Evolutionary conservation across 2,113 vertebrate genomes (phyloP).

Genomic region (Indri indri): DNA sequence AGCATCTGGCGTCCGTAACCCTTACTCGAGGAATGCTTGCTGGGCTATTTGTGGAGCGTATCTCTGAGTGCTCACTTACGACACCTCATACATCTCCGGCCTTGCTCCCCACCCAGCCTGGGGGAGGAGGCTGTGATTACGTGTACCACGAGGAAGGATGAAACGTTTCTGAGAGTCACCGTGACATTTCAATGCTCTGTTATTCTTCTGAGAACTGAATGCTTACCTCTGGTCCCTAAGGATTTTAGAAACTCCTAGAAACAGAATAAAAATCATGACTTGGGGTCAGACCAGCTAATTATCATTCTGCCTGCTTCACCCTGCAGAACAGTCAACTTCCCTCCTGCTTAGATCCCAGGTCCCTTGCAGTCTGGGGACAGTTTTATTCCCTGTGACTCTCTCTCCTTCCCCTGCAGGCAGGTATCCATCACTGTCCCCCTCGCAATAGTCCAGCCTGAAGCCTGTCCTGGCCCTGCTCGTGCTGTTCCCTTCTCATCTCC

Average conservation of each 20-base stretch:
- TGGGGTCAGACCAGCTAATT: not conserved
- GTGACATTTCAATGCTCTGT: constrained; percentile 20
- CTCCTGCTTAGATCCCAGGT: not conserved
- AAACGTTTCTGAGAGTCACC: not conserved
- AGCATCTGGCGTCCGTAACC: constrained; percentile 51
- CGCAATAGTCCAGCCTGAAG: fast-evolving
- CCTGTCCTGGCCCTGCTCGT: not conserved
- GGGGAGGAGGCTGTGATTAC: not conserved
- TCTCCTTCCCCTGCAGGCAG: not conserved
- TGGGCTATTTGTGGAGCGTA: constrained; percentile 43
- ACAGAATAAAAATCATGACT: not conserved
- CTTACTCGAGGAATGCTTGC: constrained; percentile 16
- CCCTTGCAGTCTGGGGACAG: not conserved
- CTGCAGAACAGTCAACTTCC: not conserved
- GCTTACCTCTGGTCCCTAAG: not conserved
- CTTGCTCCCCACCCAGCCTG: not conserved
- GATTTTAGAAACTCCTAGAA: constrained; percentile 47
- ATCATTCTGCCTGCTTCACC: not conserved
- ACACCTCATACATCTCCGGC: constrained; percentile 28
- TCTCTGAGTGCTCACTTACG: constrained; percentile 51
- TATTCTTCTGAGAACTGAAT: constrained; percentile 5
- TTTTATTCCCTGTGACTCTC: not conserved
- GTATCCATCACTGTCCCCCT: no score
- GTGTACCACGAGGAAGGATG: not conserved
- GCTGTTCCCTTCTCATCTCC: fast-evolving